Base-by-base conservation (phyloP, 2,888 invertebrate species). In the Sesamia inferens region DNA sequence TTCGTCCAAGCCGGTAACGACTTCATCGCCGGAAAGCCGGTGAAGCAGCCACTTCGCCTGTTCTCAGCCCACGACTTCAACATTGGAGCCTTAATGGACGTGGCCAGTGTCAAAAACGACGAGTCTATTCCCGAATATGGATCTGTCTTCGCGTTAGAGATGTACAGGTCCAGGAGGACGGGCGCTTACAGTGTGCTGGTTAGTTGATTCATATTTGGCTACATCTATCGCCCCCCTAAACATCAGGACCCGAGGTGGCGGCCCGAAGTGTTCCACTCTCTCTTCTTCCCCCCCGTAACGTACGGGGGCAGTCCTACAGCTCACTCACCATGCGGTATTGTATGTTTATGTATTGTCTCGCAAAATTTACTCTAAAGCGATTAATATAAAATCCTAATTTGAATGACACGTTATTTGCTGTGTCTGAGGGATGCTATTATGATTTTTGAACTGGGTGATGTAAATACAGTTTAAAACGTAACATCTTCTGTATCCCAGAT, bases 11-110 rank as follows among this genome's bases (percentile, higher is more conserved):
- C 93, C 0, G 94, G 94, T 6, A 83, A 89, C n/a, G 90, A 89
- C 24, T 90, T 95, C 1, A 84, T 90, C 5, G 79, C 88, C 1
- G 93, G 92, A 0, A 89, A 90, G 51, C 75, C 79, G 0, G 89
- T 93, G 1, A 74, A 84, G 5, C 90, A 93, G 62, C 88, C 89
- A 0, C 85, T 96, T 39, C 85, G 91, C 0, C 75, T 94, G 67
- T 91, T 90, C 87, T 95, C 96, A 0, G 89, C 92, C 0, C 95
- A 96, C 67, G 96, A 96, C 88, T 96, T 95, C 90, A 96, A 96
- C 85, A 88, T 96, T 10, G 96, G 96, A 0, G 88, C 94, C 0
- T 76, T 96, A 31, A 94, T 96, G 94, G 94, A 93, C 2, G 94
- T 93, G 0, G 85, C 93, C 19, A 87, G 79, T 44, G 92, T 93